phyloP scores from a whole-genome alignment of 2,888 invertebrate genomes.

The Drosophila borborema region DNA sequence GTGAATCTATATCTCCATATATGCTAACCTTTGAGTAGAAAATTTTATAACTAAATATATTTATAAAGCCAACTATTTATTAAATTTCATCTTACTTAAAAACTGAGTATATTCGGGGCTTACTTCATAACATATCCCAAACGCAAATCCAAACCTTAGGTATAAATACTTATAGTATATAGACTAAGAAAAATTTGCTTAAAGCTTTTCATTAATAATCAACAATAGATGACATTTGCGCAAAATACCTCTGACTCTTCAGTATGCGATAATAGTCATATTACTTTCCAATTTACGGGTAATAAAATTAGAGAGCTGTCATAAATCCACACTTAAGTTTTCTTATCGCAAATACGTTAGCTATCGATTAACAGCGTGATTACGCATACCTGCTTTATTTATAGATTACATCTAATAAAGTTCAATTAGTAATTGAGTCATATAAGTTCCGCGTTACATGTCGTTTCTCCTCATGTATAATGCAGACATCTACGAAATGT shows the following conservation, averaged over 20 bases:
- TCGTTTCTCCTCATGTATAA: not conserved
- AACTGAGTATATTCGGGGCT: too few relatives aligned
- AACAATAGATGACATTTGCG: not conserved
- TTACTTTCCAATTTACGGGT: constrained; percentile 1
- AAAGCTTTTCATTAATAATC: not conserved
- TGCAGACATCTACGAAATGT: not conserved
- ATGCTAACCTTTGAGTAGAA: too few relatives aligned
- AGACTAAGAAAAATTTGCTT: too few relatives aligned
- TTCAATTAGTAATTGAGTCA: constrained; percentile 8
- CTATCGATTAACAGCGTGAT: not conserved
- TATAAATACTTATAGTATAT: too few relatives aligned
- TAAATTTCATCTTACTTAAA: too few relatives aligned
- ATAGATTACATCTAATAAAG: not conserved
- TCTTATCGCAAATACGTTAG: constrained; percentile 1
- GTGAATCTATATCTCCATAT: too few relatives aligned
- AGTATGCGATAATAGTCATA: not conserved
- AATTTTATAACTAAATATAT: too few relatives aligned
- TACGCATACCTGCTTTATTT: not conserved
- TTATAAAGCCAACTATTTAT: too few relatives aligned
- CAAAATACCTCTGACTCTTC: not conserved
- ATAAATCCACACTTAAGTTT: constrained; percentile 6
- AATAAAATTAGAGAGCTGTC: not conserved
- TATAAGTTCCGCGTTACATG: not conserved
- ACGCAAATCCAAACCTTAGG: too few relatives aligned
- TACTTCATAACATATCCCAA: too few relatives aligned